Evolutionary conservation across 2,888 invertebrate genomes (phyloP).

Genomic region (Idaea straminata): DNA sequence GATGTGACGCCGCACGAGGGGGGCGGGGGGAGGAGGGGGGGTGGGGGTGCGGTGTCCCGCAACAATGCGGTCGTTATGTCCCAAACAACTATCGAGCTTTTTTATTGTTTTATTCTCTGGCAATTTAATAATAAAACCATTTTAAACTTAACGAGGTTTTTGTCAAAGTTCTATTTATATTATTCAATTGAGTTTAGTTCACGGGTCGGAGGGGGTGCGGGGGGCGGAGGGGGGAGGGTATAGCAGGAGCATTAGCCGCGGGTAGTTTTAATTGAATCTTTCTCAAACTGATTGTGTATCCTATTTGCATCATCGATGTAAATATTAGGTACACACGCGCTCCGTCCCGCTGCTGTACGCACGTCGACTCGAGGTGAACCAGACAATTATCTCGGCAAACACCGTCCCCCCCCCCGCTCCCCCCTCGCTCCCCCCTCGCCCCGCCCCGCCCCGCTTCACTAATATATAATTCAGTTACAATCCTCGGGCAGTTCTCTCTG

Average conservation of each 20-base stretch:
- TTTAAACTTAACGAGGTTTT: neutral
- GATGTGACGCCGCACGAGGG: neutral
- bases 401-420: constrained; percentile 8
- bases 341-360: neutral
- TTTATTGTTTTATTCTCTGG: neutral
- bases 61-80: constrained; percentile 16
- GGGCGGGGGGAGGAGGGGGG: neutral
- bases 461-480: constrained; percentile 28
- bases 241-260: too few relatives aligned
- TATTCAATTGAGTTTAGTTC: neutral
- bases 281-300: too few relatives aligned
- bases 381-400: constrained; percentile 32
- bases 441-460: constrained; percentile 18
- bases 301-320: too few relatives aligned
- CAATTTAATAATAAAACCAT: neutral
- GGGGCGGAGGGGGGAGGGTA: neutral
- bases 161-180: neutral
- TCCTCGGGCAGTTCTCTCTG: neutral
- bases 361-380: constrained; percentile 20
- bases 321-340: too few relatives aligned
- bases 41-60: constrained; percentile 11
- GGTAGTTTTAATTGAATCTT: too few relatives aligned
- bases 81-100: neutral
- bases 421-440: constrained; percentile 4
- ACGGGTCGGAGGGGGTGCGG: neutral